Base-by-base conservation (phyloP, 2,888 invertebrate species). In the Phyllotreta cruciferae region DNA sequence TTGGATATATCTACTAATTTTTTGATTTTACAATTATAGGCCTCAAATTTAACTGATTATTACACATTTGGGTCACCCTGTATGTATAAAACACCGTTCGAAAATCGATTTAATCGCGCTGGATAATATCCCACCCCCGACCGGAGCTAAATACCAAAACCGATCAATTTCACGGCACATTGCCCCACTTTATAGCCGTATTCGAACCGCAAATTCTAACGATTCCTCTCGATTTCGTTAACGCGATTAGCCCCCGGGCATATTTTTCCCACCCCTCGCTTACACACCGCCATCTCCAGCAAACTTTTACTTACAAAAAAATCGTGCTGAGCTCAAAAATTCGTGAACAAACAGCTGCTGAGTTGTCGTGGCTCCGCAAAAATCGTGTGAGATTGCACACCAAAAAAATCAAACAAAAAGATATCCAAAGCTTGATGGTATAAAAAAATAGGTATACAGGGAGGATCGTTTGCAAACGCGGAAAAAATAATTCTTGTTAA, bases 91-190 rank as follows among this genome's bases (percentile, higher is more conserved):
- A n/a, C n/a, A n/a, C n/a, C n/a, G n/a, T n/a, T n/a, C n/a, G n/a
- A n/a, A n/a, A n/a, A n/a, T n/a, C n/a, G n/a, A n/a, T n/a, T n/a
- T n/a, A n/a, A n/a, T n/a, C n/a, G 45, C 62, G 62, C 62, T 60
- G 53, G n/a, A n/a, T n/a, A n/a, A n/a, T n/a, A n/a, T n/a, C n/a
- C 64, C 65, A 62, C 24, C 67, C 67, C 68, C 60, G 66, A 62
- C 62, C 67, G 70, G 60, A 66, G 57, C 62, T 66, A 71, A 72
- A 69, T 68, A 65, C 68, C 74, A 73, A 77, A 80, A 78, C 79
- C 79, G 79, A 81, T 81, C 80, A 80, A 81, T 81, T 81, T 81
- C 77, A 78, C 80, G 78, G 73, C 75, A 77, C 78, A 81, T 80
- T 79, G 80, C 71, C 65, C 74, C 70, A 69, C 67, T 71, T 74